A percentile compares a stretch with the other conserved stretches of the same genome.
phyloP scores from a whole-genome alignment of 2,888 invertebrate species.

The Spatulosminthurus flaviceps region DNA sequence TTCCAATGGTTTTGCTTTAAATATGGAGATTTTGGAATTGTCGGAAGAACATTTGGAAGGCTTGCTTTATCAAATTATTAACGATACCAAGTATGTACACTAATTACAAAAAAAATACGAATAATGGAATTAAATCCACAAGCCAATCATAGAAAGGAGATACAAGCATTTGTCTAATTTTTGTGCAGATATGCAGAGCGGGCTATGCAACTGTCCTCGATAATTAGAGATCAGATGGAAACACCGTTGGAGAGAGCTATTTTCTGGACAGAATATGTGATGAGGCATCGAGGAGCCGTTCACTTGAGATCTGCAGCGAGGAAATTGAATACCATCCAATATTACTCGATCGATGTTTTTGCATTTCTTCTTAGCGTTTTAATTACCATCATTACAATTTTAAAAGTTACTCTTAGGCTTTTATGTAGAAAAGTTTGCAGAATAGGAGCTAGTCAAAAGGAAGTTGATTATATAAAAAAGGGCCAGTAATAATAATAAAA shows the following conservation, averaged over 20 bases:
- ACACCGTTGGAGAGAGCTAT: constrained; percentile 39
- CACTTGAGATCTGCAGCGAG: constrained; percentile 63
- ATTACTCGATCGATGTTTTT: constrained; percentile 63
- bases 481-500: no score
- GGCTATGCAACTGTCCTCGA: constrained; percentile 67
- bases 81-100: background rate
- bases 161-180: background rate
- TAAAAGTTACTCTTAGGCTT: background rate
- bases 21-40: constrained; percentile 11
- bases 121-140: no score
- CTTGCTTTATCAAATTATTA: background rate
- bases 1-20: background rate
- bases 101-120: background rate
- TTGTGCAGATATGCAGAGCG: constrained; percentile 22
- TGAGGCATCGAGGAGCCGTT: constrained; percentile 65
- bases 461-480: no score
- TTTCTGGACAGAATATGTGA: constrained; percentile 62
- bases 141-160: no score
- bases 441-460: no score
- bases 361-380: constrained; percentile 9
- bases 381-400: background rate
- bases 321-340: constrained; percentile 64
- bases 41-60: constrained; percentile 10
- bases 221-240: constrained; percentile 66
- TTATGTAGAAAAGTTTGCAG: no score